Evolutionary conservation across 1,140 invertebrate species (phyloP), one percentile per base, ranked within the genome.

Genomic region (Hirudo medicinalis): DNA sequence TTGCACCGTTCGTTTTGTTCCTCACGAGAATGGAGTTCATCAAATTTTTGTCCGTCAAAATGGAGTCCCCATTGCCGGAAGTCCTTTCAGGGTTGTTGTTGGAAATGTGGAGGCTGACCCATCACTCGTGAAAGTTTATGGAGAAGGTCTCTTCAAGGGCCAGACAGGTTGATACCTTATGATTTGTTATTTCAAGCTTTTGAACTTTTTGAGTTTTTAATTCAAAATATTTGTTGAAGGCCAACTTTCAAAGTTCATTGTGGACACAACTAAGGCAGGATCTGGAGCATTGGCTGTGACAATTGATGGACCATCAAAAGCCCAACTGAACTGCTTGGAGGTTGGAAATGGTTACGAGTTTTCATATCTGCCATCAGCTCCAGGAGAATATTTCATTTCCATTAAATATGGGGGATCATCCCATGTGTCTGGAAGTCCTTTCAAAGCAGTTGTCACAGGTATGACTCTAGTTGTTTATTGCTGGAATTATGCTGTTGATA

Each of bases 261-360:
- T 98, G 67, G 91, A 96, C 80, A 97, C 94, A 5, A 91, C 91
- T 76, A 94, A 91, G 80, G 94, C 94, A 32, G 94, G 94, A 68
- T 87, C 89, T 53, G 94, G 94, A 73, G 91, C 92, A 32, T 84
- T 97, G 49, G 89, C 90, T 0, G 92, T 97, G 2, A 94, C 92
- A 54, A 89, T 97, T 73, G 94, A 97, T 80, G 95, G 95, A 4
- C 95, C 95, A 0, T 93, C 91, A 40, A 94, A 96, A 80, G 79
- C 94, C 91, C 77, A 72, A 25, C 49, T 76, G 70, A 67, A 75
- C 49, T 76, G 74, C 66, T 32, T 40, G 8, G 91, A 95, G 79
- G 90, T 92, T 2, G 91, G 94, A 78, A 91, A 94, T 80, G 92
- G 92, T 11, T 97, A 97, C 83, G 96, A 96, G 85, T 94, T 97